Conservation (phyloP, 2,113 vertebrate species). For the Corvus moneduloides region DNA sequence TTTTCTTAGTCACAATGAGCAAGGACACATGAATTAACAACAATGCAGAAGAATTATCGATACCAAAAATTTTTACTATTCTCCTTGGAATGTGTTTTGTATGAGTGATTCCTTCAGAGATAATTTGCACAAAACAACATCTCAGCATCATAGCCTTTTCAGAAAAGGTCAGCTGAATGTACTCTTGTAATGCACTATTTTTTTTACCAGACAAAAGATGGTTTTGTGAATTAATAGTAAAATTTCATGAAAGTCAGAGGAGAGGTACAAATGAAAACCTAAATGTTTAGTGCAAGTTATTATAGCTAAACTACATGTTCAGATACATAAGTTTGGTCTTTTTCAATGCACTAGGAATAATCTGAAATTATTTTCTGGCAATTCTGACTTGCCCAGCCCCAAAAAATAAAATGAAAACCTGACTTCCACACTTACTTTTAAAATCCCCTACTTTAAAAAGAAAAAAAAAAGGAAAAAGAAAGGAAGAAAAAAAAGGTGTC, state of each 20-base stretch:
- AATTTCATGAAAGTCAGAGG: background rate
- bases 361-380: background rate
- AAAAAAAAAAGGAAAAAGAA: background rate
- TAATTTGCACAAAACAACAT: background rate
- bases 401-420: background rate
- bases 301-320: background rate
- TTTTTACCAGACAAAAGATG: background rate
- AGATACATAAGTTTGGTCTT: background rate
- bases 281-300: background rate
- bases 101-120: background rate
- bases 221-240: background rate
- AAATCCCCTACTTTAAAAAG: background rate
- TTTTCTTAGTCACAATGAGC: background rate
- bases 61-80: background rate
- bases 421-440: background rate
- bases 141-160: background rate
- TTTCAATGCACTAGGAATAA: background rate
- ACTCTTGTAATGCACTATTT: background rate
- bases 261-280: background rate
- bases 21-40: background rate
- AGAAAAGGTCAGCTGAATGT: background rate
- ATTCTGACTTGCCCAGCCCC: background rate
- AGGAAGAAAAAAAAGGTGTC: accelerated
- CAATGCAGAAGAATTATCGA: background rate
- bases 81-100: background rate